Evolutionary conservation across 2,797 vertebrate genomes (phyloP).

Genomic region (Rhadinocentrus ornatus): DNA sequence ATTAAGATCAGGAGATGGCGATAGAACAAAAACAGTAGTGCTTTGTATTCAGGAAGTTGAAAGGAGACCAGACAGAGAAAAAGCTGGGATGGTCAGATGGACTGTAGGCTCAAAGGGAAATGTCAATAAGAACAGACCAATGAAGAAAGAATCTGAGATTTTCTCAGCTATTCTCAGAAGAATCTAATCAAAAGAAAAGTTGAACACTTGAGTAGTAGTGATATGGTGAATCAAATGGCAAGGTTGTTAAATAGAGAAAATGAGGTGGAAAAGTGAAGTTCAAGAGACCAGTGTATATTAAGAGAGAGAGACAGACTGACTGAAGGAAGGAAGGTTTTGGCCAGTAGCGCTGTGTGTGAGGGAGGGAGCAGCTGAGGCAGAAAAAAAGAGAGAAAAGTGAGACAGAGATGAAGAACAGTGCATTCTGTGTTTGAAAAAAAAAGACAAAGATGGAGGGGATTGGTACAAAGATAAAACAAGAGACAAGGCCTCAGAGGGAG

Average conservation of each 20-base stretch:
- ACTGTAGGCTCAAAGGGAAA: constrained; percentile 40
- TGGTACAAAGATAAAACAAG: constrained; percentile 55
- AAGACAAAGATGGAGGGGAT: constrained; percentile 47
- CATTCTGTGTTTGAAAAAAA: constrained; percentile 43
- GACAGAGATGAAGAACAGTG: constrained; percentile 59
- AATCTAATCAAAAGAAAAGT: constrained; percentile 56
- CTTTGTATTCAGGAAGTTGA: constrained; percentile 47
- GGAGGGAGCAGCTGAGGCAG: constrained; percentile 26
- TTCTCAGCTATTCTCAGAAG: constrained; percentile 38
- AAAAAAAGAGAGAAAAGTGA: constrained; percentile 30
- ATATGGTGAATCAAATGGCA: constrained; percentile 44
- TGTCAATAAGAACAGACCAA: constrained; percentile 25
- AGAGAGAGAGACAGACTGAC: constrained; percentile 36
- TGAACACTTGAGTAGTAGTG: constrained; percentile 46
- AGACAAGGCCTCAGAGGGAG: constrained; percentile 46
- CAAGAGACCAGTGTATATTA: constrained; percentile 38
- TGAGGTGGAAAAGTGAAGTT: constrained; percentile 16
- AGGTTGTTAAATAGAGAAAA: constrained; percentile 44
- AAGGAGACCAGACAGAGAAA: constrained; percentile 16
- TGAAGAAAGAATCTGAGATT: constrained; percentile 31
- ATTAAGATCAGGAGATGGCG: constrained; percentile 57
- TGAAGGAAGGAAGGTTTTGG: constrained; percentile 32
- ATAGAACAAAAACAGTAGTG: constrained; percentile 32
- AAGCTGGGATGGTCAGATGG: constrained; percentile 19
- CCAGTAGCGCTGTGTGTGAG: constrained; percentile 35